Evolutionary conservation across 2,888 invertebrate genomes (phyloP).

Genomic region (Steromphala cineraria): DNA sequence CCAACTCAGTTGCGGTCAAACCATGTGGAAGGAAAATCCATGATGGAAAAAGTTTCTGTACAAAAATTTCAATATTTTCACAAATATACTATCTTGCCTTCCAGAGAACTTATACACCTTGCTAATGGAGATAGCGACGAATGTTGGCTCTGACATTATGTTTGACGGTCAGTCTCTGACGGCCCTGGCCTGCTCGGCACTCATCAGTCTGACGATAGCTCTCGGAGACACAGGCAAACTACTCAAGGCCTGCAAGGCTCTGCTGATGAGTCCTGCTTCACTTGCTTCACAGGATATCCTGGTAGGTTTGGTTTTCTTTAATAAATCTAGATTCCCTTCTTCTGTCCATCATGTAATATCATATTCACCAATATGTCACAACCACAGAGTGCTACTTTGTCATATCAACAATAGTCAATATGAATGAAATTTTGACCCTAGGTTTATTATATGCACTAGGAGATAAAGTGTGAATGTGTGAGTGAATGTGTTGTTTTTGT

Average conservation of each 20-base stretch:
- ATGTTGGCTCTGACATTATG: slow-evolving; percentile 76
- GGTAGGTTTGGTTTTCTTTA: slow-evolving; percentile 45
- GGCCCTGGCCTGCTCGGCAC: slow-evolving; percentile 91
- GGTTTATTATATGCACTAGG: too few relatives aligned
- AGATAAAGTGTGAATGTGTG: too few relatives aligned
- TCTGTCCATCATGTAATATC: too few relatives aligned
- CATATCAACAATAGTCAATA: too few relatives aligned
- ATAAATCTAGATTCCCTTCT: not conserved
- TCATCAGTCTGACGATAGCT: slow-evolving; percentile 93
- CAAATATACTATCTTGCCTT: not conserved
- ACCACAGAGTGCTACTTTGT: too few relatives aligned
- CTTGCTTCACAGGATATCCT: slow-evolving; percentile 86
- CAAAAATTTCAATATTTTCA: not conserved
- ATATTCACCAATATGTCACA: too few relatives aligned
- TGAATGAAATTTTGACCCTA: too few relatives aligned
- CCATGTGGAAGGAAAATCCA: too few relatives aligned
- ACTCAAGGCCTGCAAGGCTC: slow-evolving; percentile 88
- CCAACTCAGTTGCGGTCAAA: too few relatives aligned
- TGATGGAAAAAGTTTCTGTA: too few relatives aligned
- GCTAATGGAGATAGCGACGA: slow-evolving; percentile 87
- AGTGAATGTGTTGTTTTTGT: too few relatives aligned
- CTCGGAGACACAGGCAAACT: slow-evolving; percentile 94
- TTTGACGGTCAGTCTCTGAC: slow-evolving; percentile 81
- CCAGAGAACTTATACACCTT: slow-evolving; percentile 89
- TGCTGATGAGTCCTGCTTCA: slow-evolving; percentile 89